A percentile compares a stretch with the other conserved stretches of the same genome.
Evolutionary conservation across 2,888 invertebrate species (phyloP).

Genomic region (Blomia tropicalis): DNA sequence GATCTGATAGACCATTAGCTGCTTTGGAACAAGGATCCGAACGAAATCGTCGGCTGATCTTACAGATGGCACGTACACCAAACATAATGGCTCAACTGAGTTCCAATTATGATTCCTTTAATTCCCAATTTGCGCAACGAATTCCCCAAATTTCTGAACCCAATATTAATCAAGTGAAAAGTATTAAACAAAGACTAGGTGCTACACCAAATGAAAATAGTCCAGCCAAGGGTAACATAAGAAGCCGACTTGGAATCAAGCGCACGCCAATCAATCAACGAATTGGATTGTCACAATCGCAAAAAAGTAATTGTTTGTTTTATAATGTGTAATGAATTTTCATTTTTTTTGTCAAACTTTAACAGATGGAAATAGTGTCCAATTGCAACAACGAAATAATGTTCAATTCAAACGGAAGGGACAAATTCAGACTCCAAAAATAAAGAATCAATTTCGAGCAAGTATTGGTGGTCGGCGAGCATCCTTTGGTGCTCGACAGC

Average conservation of each 20-base stretch:
- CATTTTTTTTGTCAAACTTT: too few relatives aligned
- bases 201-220: background rate
- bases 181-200: conserved; percentile 18
- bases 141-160: conserved; percentile 30
- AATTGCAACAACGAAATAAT: background rate
- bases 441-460: too few relatives aligned
- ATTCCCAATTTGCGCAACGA: background rate
- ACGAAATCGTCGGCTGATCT: conserved; percentile 39
- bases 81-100: background rate
- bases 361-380: background rate
- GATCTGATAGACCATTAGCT: conserved; percentile 23
- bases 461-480: too few relatives aligned
- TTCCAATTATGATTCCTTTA: background rate
- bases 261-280: background rate
- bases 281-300: conserved; percentile 10
- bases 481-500: too few relatives aligned
- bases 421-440: background rate
- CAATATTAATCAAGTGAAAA: conserved; percentile 34
- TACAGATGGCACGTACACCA: conserved; percentile 32
- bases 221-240: background rate
- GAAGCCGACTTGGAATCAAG: conserved; percentile 1
- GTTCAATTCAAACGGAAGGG: background rate
- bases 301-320: too few relatives aligned
- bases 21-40: conserved; percentile 32
- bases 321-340: too few relatives aligned